These are phyloP conservation scores for Macrophya alboannulata DNA, from an alignment of 2,888 invertebrate species.

Conservation along the genomic window DNA sequence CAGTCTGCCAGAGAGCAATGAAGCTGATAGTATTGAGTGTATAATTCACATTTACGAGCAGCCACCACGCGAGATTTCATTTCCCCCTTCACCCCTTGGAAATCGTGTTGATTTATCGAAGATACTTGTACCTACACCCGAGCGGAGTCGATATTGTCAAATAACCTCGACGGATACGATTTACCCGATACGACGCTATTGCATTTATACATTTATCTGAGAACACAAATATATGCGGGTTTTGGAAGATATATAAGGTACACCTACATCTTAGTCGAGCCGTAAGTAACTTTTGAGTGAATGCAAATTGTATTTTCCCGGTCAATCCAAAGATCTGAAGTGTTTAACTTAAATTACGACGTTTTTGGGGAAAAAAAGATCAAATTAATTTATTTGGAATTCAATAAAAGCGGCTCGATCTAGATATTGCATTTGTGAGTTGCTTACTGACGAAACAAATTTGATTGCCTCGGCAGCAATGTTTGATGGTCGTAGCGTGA, in stretches of 20 bases:
- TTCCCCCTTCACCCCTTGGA: slow-evolving; percentile 20
- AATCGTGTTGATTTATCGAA: slow-evolving; percentile 50
- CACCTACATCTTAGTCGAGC: neutral
- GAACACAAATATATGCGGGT: neutral
- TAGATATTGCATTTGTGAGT: neutral
- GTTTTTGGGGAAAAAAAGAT: neutral
- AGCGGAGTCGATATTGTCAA: slow-evolving; percentile 41
- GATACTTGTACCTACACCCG: slow-evolving; percentile 33
- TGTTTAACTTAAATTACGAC: slow-evolving; percentile 2
- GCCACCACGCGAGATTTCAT: slow-evolving; percentile 49
- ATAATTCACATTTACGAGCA: slow-evolving; percentile 57
- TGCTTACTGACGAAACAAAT: slow-evolving; percentile 10
- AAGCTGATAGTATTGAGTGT: slow-evolving; percentile 57
- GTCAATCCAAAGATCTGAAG: neutral
- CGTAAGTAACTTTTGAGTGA: neutral
- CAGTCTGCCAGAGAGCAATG: slow-evolving; percentile 56
- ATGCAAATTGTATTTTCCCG: neutral
- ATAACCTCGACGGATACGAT: slow-evolving; percentile 17
- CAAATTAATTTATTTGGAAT: neutral
- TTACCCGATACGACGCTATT: neutral
- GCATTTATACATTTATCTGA: neutral
- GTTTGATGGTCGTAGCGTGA: slow-evolving; percentile 31
- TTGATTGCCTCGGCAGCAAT: slow-evolving; percentile 18
- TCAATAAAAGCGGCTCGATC: neutral
- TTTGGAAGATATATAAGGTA: neutral